Percentiles rank a stretch among this genome's conserved stretches.
Evolutionary conservation across 2,113 vertebrate species (phyloP).

Genomic region (Hyaena hyaena): DNA sequence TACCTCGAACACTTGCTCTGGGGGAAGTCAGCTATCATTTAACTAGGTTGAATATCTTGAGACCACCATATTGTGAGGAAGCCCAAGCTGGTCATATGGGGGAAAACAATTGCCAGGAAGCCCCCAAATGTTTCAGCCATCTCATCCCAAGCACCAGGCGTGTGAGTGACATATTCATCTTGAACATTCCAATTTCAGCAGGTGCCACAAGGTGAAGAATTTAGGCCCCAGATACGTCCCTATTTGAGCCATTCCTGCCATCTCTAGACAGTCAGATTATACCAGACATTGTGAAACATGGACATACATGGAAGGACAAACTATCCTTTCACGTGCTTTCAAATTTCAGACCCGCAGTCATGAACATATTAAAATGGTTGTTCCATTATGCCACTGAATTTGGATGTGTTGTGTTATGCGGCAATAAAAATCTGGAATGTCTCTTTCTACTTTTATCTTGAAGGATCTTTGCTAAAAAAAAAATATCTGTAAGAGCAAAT

Average conservation of each 20-base stretch:
- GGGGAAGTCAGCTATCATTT: background rate
- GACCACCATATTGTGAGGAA: background rate
- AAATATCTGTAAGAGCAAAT: background rate
- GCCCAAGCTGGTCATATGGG: background rate
- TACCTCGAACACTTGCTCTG: background rate
- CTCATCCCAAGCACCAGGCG: background rate
- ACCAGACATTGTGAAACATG: background rate
- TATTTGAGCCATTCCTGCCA: background rate
- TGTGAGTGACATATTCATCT: background rate
- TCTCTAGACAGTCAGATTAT: background rate
- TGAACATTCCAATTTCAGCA: background rate
- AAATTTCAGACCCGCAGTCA: background rate
- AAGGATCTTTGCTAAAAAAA: background rate
- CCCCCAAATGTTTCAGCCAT: background rate
- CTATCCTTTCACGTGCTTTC: background rate
- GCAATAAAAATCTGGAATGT: background rate
- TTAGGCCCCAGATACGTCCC: background rate
- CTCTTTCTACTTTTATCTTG: background rate
- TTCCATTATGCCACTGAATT: background rate
- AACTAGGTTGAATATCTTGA: background rate
- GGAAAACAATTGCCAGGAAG: background rate
- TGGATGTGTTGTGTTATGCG: background rate
- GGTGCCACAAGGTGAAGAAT: background rate
- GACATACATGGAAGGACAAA: background rate
- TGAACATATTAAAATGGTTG: background rate